These are phyloP conservation scores for Protosalanx chinensis DNA, from an alignment of 2,797 vertebrate species.

Conservation along the genomic window DNA sequence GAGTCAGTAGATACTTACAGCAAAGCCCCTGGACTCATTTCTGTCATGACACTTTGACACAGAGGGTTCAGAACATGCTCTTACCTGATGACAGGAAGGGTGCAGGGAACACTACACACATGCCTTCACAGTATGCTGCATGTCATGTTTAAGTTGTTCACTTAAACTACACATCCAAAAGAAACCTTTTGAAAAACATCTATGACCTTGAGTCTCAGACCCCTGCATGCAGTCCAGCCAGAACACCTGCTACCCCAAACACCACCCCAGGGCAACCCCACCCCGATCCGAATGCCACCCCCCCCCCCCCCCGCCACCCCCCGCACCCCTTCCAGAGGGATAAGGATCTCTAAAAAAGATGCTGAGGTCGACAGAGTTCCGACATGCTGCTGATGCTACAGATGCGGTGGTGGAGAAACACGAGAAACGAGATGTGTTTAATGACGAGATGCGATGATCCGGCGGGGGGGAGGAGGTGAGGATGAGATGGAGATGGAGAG, in stretches of 20 bases:
- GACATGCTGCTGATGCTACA: too few species aligned
- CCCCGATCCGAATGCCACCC: too few species aligned
- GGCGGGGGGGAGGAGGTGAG: not conserved
- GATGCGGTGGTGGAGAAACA: too few species aligned
- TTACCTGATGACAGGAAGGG: slow-evolving; percentile 44
- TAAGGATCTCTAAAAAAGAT: too few species aligned
- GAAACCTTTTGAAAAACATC: not conserved
- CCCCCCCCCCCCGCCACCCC: too few species aligned
- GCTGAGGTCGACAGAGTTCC: too few species aligned
- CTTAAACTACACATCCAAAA: not conserved
- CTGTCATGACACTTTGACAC: slow-evolving; percentile 24
- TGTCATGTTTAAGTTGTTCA: not conserved
- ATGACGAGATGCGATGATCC: not conserved
- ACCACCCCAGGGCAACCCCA: too few species aligned
- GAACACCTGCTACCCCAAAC: too few species aligned
- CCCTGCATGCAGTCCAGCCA: not conserved
- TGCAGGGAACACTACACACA: slow-evolving; percentile 21
- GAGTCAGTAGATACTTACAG: slow-evolving; percentile 40
- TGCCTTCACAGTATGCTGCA: not conserved
- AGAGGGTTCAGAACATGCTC: slow-evolving; percentile 43
- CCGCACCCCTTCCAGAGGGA: too few species aligned
- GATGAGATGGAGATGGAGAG: not conserved
- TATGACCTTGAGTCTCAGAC: not conserved
- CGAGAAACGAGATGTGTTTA: too few species aligned
- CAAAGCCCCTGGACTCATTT: slow-evolving; percentile 13